Percentiles rank a stretch among this genome's conserved stretches.
These are phyloP conservation scores for Bombyx mandarina DNA, from an alignment of 1,140 invertebrate genomes.

Conservation along the genomic window DNA sequence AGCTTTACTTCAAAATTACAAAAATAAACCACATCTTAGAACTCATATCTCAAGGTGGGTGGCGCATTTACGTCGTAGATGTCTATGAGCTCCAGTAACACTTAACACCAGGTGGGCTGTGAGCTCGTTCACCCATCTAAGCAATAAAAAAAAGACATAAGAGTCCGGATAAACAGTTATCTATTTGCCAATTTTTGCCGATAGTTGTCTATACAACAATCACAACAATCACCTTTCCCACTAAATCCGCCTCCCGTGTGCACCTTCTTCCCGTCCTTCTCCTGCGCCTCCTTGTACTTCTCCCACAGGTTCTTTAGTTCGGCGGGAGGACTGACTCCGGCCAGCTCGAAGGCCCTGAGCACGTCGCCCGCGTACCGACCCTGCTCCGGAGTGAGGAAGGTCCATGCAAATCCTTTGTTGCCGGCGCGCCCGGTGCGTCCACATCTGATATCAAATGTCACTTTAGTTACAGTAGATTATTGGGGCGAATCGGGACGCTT, in stretches of 20 bases:
- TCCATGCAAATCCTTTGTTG: slow-evolving; percentile 97
- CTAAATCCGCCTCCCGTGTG: slow-evolving; percentile 95
- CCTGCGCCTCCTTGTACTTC: slow-evolving; percentile 88
- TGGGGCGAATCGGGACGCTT: no score
- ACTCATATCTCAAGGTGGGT: no score
- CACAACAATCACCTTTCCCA: slow-evolving; percentile 85
- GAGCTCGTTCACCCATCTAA: no score
- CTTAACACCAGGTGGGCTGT: no score
- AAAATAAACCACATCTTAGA: no score
- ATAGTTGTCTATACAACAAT: slow-evolving; percentile 42
- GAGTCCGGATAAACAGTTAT: no score
- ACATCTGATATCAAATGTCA: slow-evolving; percentile 73
- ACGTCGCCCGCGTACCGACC: slow-evolving; percentile 94
- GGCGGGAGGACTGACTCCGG: slow-evolving; percentile 81
- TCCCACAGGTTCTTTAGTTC: slow-evolving; percentile 89
- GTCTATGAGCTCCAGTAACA: no score
- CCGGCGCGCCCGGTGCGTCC: slow-evolving; percentile 94
- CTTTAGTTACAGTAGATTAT: no score
- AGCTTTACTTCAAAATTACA: no score
- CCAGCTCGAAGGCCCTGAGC: slow-evolving; percentile 90
- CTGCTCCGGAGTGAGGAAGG: slow-evolving; percentile 97
- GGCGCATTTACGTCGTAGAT: no score
- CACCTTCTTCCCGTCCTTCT: slow-evolving; percentile 93
- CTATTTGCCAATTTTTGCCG: no score
- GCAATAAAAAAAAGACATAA: no score